Evolutionary conservation across 2,797 vertebrate genomes (phyloP).

Genomic region (Bucorvus abyssinicus): DNA sequence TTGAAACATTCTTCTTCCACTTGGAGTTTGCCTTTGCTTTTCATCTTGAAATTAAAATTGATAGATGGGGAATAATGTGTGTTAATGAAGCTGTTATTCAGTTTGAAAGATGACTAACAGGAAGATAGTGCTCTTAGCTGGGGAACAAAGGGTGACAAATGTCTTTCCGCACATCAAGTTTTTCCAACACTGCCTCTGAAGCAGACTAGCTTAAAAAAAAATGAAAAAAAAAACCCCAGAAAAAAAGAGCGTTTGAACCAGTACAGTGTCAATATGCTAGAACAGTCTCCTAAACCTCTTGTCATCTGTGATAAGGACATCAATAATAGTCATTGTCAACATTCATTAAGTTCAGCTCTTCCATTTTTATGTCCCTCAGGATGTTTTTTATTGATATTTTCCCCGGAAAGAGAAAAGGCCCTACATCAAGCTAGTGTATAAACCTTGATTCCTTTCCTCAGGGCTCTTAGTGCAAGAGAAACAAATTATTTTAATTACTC

Average conservation of each 20-base stretch:
- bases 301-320: conserved; percentile 71
- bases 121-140: conserved; percentile 4
- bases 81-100: conserved; percentile 12
- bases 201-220: background rate
- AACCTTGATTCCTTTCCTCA: conserved; percentile 32
- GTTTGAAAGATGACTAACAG: background rate
- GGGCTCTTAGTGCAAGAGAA: conserved; percentile 51
- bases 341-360: conserved; percentile 72
- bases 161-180: conserved; percentile 4
- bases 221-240: too few relatives aligned
- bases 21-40: background rate
- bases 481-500: conserved; percentile 55
- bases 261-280: conserved; percentile 47
- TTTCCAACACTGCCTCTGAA: background rate
- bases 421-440: conserved; percentile 41
- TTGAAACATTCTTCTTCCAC: background rate
- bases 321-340: conserved; percentile 75
- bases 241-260: conserved; percentile 34
- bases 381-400: conserved; percentile 72
- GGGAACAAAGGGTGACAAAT: conserved; percentile 40
- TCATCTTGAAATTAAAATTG: background rate
- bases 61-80: background rate
- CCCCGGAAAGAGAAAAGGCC: conserved; percentile 40
- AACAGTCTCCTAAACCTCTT: conserved; percentile 56
- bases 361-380: conserved; percentile 58